Evolutionary conservation across 2,113 vertebrate genomes (phyloP).

Genomic region (Campylomormyrus tamandua): DNA sequence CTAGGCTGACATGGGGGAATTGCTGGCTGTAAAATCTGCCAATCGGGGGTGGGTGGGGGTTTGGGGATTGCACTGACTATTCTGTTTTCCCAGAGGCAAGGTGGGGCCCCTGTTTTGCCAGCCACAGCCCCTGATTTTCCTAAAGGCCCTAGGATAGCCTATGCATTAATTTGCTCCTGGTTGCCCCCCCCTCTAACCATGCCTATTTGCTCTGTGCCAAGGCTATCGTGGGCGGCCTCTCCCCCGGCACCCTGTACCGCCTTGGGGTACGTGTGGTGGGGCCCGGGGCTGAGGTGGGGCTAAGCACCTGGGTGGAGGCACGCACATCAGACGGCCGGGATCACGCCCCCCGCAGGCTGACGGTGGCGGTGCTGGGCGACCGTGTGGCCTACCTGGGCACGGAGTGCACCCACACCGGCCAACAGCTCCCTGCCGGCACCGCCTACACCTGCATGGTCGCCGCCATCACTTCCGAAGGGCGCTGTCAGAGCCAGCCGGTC

Average conservation of each 20-base stretch:
- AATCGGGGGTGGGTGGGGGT: too few species aligned
- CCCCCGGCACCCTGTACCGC: slow-evolving; percentile 29
- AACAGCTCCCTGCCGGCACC: slow-evolving; percentile 34
- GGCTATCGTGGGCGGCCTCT: slow-evolving; percentile 37
- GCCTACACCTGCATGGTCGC: slow-evolving; percentile 42
- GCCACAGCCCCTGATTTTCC: not conserved
- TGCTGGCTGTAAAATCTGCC: not conserved
- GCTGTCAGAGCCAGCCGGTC: slow-evolving; percentile 38
- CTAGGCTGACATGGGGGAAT: not conserved
- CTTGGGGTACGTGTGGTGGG: slow-evolving; percentile 40
- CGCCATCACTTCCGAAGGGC: slow-evolving; percentile 47
- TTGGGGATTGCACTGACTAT: not conserved
- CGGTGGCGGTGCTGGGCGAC: slow-evolving; percentile 39
- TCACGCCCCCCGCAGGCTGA: slow-evolving; percentile 41
- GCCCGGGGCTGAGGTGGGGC: slow-evolving; percentile 18
- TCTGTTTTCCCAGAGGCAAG: not conserved
- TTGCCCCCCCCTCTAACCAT: not conserved
- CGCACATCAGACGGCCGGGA: slow-evolving; percentile 32
- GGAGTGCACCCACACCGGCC: slow-evolving; percentile 31
- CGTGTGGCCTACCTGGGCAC: slow-evolving; percentile 42
- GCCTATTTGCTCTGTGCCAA: not conserved
- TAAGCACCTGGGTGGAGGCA: slow-evolving; percentile 19
- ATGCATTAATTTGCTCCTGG: not conserved
- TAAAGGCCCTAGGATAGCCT: not conserved
- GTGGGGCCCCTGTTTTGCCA: too few species aligned